Evolutionary conservation across 2,888 invertebrate genomes (phyloP).

Genomic region (Cheiracanthium punctorium): DNA sequence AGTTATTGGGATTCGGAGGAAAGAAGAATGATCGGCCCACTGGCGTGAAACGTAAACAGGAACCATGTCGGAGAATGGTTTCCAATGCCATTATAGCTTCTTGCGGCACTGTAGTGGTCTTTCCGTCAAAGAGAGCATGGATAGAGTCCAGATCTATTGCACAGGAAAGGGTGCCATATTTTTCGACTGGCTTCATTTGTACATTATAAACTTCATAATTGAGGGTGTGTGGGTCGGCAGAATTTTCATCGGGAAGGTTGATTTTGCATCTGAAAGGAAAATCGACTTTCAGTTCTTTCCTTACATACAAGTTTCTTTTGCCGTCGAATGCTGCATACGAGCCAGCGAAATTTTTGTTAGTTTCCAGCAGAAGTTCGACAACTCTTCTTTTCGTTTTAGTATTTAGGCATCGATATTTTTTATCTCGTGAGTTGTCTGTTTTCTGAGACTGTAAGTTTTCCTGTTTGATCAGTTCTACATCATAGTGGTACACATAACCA

Average conservation of each 20-base stretch:
- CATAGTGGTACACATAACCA: slow-evolving; percentile 79
- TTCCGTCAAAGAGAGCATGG: slow-evolving; percentile 38
- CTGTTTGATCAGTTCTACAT: slow-evolving; percentile 76
- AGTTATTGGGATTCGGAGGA: slow-evolving; percentile 21
- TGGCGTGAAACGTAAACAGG: slow-evolving; percentile 48
- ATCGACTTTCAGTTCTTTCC: slow-evolving; percentile 75
- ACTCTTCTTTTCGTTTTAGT: slow-evolving; percentile 78
- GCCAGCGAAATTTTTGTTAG: slow-evolving; percentile 76
- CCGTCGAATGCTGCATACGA: slow-evolving; percentile 79
- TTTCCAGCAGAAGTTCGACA: slow-evolving; percentile 77
- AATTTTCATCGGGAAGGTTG: slow-evolving; percentile 11
- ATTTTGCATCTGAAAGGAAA: slow-evolving; percentile 72
- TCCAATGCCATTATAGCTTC: slow-evolving; percentile 69
- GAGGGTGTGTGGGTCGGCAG: slow-evolving; percentile 3
- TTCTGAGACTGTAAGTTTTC: too few species aligned
- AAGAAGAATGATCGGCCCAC: slow-evolving; percentile 67
- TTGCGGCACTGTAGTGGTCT: slow-evolving; percentile 23
- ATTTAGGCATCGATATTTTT: slow-evolving; percentile 52
- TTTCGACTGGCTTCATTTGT: slow-evolving; percentile 55
- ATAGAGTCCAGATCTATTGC: slow-evolving; percentile 58
- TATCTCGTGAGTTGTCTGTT: background rate
- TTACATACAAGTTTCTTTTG: slow-evolving; percentile 79
- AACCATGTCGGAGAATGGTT: slow-evolving; percentile 59
- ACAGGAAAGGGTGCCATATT: slow-evolving; percentile 38
- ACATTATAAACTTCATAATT: slow-evolving; percentile 35